A percentile compares a stretch with the other conserved stretches of the same genome.
These are phyloP conservation scores for Venturia canescens DNA, from an alignment of 1,140 invertebrate genomes.

Conservation along the genomic window DNA sequence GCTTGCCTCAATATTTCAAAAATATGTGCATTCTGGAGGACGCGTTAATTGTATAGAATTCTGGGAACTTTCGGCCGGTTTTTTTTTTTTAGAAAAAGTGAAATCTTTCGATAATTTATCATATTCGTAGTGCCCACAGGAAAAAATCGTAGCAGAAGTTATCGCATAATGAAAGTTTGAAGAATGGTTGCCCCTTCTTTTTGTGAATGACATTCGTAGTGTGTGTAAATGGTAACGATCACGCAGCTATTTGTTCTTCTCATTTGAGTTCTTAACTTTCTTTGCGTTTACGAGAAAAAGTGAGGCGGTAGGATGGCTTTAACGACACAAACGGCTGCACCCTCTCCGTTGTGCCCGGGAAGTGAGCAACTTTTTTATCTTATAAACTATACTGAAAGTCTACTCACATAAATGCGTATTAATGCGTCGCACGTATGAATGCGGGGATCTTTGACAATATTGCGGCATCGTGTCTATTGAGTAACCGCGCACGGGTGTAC, in stretches of 20 bases:
- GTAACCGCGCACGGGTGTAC: neutral
- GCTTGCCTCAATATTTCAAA: too few species aligned
- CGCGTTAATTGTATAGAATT: too few species aligned
- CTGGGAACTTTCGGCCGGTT: too few species aligned
- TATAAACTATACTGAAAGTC: neutral
- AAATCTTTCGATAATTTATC: too few species aligned
- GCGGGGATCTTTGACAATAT: constrained; percentile 2
- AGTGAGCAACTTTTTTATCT: constrained; percentile 22
- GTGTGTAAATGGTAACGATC: neutral
- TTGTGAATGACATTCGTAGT: too few species aligned
- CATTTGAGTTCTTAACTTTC: constrained; percentile 39
- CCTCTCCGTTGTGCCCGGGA: constrained; percentile 25
- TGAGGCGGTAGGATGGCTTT: constrained; percentile 59
- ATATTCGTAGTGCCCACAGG: too few species aligned
- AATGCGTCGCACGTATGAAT: neutral
- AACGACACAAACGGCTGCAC: constrained; percentile 47
- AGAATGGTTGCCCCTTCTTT: too few species aligned
- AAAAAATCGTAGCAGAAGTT: too few species aligned
- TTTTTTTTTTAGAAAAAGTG: too few species aligned
- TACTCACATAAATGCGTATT: constrained; percentile 18
- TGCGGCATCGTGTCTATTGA: neutral
- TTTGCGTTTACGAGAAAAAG: constrained; percentile 71
- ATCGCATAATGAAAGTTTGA: too few species aligned
- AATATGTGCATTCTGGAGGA: too few species aligned
- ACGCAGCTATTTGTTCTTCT: neutral